Evolutionary conservation across 2,113 vertebrate species (phyloP), one percentile per base, ranked within the genome.

Genomic region (Syrmaticus mikado): DNA sequence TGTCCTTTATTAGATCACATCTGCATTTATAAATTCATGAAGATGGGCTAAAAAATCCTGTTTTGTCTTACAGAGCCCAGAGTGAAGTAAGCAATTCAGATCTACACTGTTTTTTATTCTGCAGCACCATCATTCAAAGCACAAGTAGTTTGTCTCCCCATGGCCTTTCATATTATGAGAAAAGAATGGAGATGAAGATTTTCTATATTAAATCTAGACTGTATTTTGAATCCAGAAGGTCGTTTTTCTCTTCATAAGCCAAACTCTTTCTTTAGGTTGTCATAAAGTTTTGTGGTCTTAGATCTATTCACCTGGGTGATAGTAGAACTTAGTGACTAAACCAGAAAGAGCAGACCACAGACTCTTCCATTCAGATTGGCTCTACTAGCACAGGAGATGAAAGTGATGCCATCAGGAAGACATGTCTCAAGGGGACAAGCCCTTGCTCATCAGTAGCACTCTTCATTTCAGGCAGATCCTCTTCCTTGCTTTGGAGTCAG

Each of bases 1-100:
- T 86, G 84, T 90, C 80, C 66, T 85, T 93, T 92, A 91, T 85
- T 90, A 88, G 94, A 89, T 80, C 73, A 71, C 57, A 93, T 92
- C 91, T 91, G 25, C 82, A 90, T 89, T 85, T 85, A n/a, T 48
- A 92, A 84, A 82, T 89, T 94, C 55, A 48, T 65, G n/a, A 62
- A 84, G 22, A 87, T 53, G 16, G 13, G 2, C 10, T 48, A 13
- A 30, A 28, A 38, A 41, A 36, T 12, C 17, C 13, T 2, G 8
- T 4, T 71, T 52, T 71, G 48, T 71, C 27, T 38, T 71, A 38
- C 25, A 52, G 38, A 71, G 19, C 17, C 21, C 34, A 74, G 46
- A 76, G 5, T 12, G 80, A 85, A 83, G 13, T 2, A 1, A 6
- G 4, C 10, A 77, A 32, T 55, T 12, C 32, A 77, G 67, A 77